These are phyloP conservation scores for Dendrolimus pini DNA, from an alignment of 2,888 invertebrate species.

Conservation along the genomic window DNA sequence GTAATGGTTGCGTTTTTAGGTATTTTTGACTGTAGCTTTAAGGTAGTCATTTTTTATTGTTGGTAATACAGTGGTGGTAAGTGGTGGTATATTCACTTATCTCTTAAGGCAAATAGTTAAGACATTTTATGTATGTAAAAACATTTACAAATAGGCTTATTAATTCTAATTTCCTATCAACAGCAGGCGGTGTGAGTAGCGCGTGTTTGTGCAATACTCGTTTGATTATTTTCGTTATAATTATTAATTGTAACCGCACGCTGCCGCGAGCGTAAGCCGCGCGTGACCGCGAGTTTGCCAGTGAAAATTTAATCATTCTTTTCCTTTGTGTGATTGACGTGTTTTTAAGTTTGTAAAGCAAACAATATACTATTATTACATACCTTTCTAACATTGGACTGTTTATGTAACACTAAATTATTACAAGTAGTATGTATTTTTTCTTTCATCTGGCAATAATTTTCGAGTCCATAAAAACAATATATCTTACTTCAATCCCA, in stretches of 20 bases:
- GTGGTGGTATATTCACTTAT: too few species aligned
- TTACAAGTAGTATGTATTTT: too few species aligned
- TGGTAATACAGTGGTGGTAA: too few species aligned
- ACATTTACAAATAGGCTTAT: too few species aligned
- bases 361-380: neutral
- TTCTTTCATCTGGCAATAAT: too few species aligned
- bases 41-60: too few species aligned
- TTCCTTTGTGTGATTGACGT: conserved; percentile 28
- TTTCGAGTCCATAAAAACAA: too few species aligned
- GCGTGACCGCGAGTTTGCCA: conserved; percentile 22
- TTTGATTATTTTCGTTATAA: conserved; percentile 5
- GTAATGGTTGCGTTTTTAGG: too few species aligned
- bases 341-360: conserved; percentile 4
- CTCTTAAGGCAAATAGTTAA: too few species aligned
- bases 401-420: neutral
- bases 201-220: neutral
- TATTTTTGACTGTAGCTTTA: too few species aligned
- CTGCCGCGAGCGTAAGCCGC: conserved; percentile 30
- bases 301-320: conserved; percentile 40
- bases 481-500: too few species aligned
- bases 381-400: neutral
- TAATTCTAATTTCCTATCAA: neutral
- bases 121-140: too few species aligned
- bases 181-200: neutral
- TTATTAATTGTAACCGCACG: conserved; percentile 7